These are phyloP conservation scores for Echeneis naucrates DNA, from an alignment of 2,797 vertebrate genomes.

Conservation along the genomic window DNA sequence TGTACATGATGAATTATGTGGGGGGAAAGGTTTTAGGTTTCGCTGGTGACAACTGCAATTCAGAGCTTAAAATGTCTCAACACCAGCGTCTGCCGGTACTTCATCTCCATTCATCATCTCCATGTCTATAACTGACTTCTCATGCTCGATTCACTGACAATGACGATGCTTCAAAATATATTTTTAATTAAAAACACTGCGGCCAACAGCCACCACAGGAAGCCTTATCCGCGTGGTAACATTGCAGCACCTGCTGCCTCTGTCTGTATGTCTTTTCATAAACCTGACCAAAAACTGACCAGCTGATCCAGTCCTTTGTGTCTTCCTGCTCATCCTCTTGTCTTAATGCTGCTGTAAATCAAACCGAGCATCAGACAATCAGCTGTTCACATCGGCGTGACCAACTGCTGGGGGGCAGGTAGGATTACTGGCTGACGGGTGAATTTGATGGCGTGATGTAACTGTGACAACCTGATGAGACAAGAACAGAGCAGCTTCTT, in stretches of 20 bases:
- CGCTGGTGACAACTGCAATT: conserved; percentile 72
- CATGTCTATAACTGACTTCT: not conserved
- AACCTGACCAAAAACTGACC: not conserved
- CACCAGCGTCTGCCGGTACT: conserved; percentile 26
- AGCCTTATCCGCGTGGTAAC: not conserved
- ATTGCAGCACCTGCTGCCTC: not conserved
- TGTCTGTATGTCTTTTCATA: no score
- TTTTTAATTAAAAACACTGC: conserved; percentile 1
- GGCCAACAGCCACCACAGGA: not conserved
- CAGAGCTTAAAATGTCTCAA: conserved; percentile 67
- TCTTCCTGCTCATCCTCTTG: not conserved
- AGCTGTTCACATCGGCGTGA: not conserved
- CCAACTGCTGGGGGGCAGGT: no score
- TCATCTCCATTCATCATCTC: conserved; percentile 27
- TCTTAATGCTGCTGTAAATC: not conserved
- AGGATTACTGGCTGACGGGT: conserved; percentile 1
- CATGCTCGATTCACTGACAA: not conserved
- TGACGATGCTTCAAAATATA: not conserved
- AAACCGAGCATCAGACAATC: not conserved
- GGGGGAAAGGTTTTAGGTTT: conserved; percentile 69
- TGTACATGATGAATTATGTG: conserved; percentile 62
- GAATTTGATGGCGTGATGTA: not conserved
- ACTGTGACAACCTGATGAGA: not conserved
- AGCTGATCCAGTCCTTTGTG: not conserved
- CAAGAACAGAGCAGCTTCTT: not conserved